These are phyloP conservation scores for Parotia lawesii DNA, from an alignment of 2,113 vertebrate genomes.

Conservation along the genomic window DNA sequence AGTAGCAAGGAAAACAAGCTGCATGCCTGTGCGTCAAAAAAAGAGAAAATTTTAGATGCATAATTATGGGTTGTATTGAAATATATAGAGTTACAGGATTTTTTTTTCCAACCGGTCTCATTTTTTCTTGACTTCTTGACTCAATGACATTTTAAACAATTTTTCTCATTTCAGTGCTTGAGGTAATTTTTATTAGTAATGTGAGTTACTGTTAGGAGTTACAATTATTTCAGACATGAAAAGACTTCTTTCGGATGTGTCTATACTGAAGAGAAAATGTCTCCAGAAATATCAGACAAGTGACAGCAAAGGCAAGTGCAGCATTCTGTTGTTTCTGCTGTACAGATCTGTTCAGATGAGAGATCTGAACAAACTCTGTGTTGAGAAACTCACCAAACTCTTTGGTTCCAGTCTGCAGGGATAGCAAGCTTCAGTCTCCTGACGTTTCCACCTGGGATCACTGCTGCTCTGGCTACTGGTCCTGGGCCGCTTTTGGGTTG, in stretches of 20 bases:
- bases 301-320: background rate
- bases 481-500: background rate
- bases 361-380: background rate
- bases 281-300: background rate
- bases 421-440: background rate
- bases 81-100: background rate
- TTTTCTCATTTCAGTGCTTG: background rate
- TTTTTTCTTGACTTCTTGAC: background rate
- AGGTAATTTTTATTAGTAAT: background rate
- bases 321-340: background rate
- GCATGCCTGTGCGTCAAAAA: background rate
- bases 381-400: background rate
- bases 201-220: background rate
- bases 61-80: background rate
- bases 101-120: background rate
- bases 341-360: background rate
- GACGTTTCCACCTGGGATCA: background rate
- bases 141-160: background rate
- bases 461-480: background rate
- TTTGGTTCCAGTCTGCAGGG: background rate
- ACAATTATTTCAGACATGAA: background rate
- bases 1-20: background rate
- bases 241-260: background rate
- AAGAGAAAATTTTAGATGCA: background rate
- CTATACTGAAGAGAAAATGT: background rate